Base-by-base conservation (phyloP, 2,888 invertebrate species). In the Portevinia maculata region DNA sequence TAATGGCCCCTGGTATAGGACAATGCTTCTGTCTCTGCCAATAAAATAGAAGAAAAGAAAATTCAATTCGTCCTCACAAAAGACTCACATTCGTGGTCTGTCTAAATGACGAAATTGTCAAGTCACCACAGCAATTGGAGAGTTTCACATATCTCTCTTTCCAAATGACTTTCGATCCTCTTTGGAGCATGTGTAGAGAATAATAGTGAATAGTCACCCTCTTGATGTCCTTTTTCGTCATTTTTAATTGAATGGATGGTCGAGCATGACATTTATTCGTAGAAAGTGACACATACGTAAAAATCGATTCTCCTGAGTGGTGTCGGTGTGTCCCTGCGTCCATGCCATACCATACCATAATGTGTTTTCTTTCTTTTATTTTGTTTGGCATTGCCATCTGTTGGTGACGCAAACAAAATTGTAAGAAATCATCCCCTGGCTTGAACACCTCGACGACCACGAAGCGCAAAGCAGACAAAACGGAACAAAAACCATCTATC, bases 191-290 rank as follows among this genome's bases (percentile, higher is more conserved):
- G 17, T n/a, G 2, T 8, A 9, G 44, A 0, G 8, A 53, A 19
- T n/a, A 24, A 13, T 39, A 15, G 13, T 6, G 39, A 39, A 15
- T 24, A 65, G 41, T 39, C 52, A 67, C 41, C 50, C 46, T 53
- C 53, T 55, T 9, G 46, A 55, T 62, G 69, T 55, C 69, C 69
- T 55, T 62, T 75, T 60, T 62, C 46, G 62, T 76, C 60, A 69
- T 70, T 69, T 44, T 76, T 70, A 76, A 76, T 76, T 69, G 69
- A 76, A 76, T 76, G 69, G 62, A 76, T 62, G 76, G 55, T 62
- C 69, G 69, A 76, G 69, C 69, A 70, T 76, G 76, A 76, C 69
- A 69, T 76, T 76, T 69, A 69, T 76, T 76, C 69, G 48, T 55
- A 32, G 46, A 69, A 70, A 69, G 32, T 76, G 76, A 48, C 69